Percentiles rank a stretch among this genome's conserved stretches.
Evolutionary conservation across 2,888 invertebrate genomes (phyloP).

Genomic region (Zonitis immaculata): DNA sequence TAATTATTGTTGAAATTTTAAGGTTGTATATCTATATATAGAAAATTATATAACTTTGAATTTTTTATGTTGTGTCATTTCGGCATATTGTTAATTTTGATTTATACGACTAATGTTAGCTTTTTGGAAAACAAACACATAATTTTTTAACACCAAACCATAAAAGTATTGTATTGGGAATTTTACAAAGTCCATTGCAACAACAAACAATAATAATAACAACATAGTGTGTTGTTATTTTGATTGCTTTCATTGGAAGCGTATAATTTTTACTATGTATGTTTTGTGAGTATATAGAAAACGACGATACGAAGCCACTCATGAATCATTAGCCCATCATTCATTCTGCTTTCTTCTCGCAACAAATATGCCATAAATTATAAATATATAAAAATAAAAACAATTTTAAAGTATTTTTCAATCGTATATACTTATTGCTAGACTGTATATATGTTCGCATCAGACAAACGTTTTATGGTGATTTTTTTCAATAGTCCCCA

Average conservation of each 20-base stretch:
- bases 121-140: background rate
- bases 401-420: no score
- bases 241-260: conserved; percentile 27
- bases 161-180: conserved; percentile 2
- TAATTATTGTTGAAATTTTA: conserved; percentile 9
- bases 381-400: no score
- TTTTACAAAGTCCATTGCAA: conserved; percentile 4
- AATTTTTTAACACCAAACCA: background rate
- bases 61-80: conserved; percentile 4
- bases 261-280: conserved; percentile 24
- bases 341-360: no score
- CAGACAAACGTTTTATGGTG: no score
- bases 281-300: background rate
- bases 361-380: no score
- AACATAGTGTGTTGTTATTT: background rate
- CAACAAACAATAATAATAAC: no score
- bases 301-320: no score
- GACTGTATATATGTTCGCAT: no score
- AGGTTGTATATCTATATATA: no score
- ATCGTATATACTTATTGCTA: no score
- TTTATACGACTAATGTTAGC: conserved; percentile 2
- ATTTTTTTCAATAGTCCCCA: no score
- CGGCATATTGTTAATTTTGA: background rate
- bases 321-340: conserved; percentile 30
- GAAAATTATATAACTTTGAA: conserved; percentile 8